Percentiles rank a stretch among this genome's conserved stretches.
phyloP scores from a whole-genome alignment of 1,140 invertebrate genomes.

The Caenorhabditis briggsae region DNA sequence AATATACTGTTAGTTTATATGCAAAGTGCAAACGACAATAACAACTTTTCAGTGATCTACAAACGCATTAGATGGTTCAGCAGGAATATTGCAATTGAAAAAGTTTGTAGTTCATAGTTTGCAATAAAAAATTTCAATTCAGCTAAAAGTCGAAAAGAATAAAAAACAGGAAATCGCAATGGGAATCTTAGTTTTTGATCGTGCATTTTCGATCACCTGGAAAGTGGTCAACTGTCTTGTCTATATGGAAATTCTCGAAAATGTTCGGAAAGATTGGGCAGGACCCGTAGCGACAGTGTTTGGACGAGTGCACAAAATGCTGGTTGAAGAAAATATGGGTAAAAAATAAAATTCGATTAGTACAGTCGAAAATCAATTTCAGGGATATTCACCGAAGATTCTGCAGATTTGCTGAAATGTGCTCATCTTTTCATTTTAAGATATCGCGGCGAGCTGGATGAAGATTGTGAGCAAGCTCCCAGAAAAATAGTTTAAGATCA shows the following conservation, averaged over 20 bases:
- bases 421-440: neutral
- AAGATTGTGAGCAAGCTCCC: neutral
- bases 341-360: neutral
- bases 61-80: too few relatives aligned
- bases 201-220: neutral
- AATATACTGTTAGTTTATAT: too few relatives aligned
- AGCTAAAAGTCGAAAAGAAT: neutral
- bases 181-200: neutral
- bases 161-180: neutral
- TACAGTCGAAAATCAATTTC: neutral
- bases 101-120: too few relatives aligned
- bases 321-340: neutral
- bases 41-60: too few relatives aligned
- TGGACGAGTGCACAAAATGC: neutral
- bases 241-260: neutral
- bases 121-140: neutral
- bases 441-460: neutral
- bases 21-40: too few relatives aligned
- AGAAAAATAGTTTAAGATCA: neutral
- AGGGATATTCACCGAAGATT: neutral
- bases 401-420: neutral
- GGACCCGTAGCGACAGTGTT: neutral
- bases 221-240: neutral
- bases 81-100: too few relatives aligned
- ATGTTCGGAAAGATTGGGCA: neutral